These are phyloP conservation scores for Silurus asotus DNA, from an alignment of 2,113 vertebrate species.

Conservation along the genomic window DNA sequence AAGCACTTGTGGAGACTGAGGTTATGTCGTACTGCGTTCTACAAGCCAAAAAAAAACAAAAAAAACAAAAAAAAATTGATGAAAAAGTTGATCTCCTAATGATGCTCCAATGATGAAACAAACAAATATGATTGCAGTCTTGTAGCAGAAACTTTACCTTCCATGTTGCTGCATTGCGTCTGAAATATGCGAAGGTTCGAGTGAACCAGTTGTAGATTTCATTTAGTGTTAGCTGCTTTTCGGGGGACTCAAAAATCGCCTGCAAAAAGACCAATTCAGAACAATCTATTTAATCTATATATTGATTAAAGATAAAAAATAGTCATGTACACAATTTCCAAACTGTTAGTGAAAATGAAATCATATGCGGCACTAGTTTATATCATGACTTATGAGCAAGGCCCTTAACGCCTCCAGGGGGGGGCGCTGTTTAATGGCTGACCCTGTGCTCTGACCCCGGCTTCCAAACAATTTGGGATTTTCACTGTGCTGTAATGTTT, in stretches of 20 bases:
- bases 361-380: not conserved
- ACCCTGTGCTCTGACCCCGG: too few relatives aligned
- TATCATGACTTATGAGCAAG: not conserved
- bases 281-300: not conserved
- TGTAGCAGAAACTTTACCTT: slow-evolving; percentile 79
- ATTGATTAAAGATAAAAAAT: not conserved
- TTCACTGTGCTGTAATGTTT: too few relatives aligned
- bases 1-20: slow-evolving; percentile 81
- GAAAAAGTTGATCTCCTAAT: not conserved
- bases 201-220: slow-evolving; percentile 99
- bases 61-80: too few relatives aligned
- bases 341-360: not conserved
- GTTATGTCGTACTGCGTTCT: slow-evolving; percentile 79
- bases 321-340: not conserved
- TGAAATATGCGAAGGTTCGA: slow-evolving; percentile 96
- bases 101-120: not conserved
- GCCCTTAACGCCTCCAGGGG: too few relatives aligned
- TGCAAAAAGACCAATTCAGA: slow-evolving; percentile 58
- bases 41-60: slow-evolving; percentile 6
- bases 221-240: slow-evolving; percentile 98
- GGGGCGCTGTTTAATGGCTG: too few relatives aligned
- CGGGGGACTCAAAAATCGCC: slow-evolving; percentile 97
- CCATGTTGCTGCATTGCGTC: slow-evolving; percentile 98
- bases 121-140: not conserved
- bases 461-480: too few relatives aligned